Evolutionary conservation across 2,113 vertebrate genomes (phyloP), one percentile per base, ranked within the genome.

Genomic region (Anser brachyrhynchus): DNA sequence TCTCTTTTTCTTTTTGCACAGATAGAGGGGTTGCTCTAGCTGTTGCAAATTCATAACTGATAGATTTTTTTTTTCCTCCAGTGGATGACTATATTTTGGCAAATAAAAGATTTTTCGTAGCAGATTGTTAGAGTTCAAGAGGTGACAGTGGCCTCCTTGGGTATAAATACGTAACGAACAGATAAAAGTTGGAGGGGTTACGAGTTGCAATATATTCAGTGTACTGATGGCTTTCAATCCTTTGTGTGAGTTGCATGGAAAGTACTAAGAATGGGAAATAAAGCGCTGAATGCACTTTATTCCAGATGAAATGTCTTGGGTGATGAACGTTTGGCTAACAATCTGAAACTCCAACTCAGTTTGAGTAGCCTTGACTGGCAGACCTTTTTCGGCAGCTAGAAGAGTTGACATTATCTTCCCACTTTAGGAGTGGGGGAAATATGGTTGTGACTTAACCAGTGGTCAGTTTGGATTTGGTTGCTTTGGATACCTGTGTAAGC

Each of bases 351-450:
- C 8, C 0, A 13, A 16, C 49, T 51, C 22, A 25, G 6, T 9
- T 57, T 19, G 20, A 55, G 59, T 13, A 77, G 14, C 10, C 14
- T 90, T 71, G n/a, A 20, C 18, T 28, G 29, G 12, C 19, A 67
- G 71, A 33, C 21, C 14, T 49, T 66, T 29, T 20, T 55, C 25
- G 59, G 35, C 35, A 62, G 72, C 26, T 57, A 15, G 39, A 55
- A 73, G 49, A 78, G 59, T 67, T 37, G 44, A 21, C 7, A 2
- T 23, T 54, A 2, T 31, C 81, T 23, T 20, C n/a, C 29, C 9
- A 3, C 22, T 26, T 37, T 26, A 2, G 5, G 5, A 26, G 6
- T 4, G 8, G 19, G 20, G 8, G 4, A 2, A 23, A 35, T 8
- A 15, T 35, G 37, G 29, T 55, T 66, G 13, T 54, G 1, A 4